phyloP scores from a whole-genome alignment of 2,113 vertebrate species.

The Centropristis striata region DNA sequence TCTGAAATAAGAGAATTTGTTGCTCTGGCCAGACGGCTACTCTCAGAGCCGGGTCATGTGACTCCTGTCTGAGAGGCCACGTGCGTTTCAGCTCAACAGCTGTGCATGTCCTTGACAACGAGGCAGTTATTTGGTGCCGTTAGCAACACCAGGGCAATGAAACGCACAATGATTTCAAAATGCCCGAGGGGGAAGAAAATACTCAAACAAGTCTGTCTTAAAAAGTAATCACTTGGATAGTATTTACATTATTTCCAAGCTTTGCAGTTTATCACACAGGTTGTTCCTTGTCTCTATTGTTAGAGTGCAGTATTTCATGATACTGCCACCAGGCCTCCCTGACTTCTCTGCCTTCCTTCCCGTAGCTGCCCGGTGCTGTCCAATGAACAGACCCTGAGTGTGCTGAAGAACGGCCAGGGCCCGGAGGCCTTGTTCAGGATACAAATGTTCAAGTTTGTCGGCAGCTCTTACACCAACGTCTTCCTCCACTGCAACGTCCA shows the following conservation, averaged over 20 bases:
- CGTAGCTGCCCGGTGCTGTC: constrained; percentile 78
- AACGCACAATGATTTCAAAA: constrained; percentile 52
- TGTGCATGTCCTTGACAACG: constrained; percentile 80
- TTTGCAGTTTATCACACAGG: constrained; percentile 1
- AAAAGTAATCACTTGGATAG: not conserved
- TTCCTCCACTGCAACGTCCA: constrained; percentile 86
- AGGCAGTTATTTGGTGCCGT: constrained; percentile 64
- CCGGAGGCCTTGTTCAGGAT: constrained; percentile 84
- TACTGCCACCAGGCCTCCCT: not conserved
- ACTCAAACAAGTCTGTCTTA: constrained; percentile 12
- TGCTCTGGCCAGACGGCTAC: constrained; percentile 70
- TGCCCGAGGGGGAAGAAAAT: constrained; percentile 14
- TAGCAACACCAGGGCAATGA: constrained; percentile 63
- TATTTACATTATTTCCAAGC: constrained; percentile 21
- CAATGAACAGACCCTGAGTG: constrained; percentile 76
- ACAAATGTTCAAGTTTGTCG: constrained; percentile 86
- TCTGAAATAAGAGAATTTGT: constrained; percentile 75
- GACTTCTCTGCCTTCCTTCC: constrained; percentile 12
- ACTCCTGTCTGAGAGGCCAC: constrained; percentile 68
- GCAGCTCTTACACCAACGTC: constrained; percentile 80
- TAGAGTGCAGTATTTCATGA: not conserved
- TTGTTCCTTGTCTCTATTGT: not conserved
- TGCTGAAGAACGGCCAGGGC: constrained; percentile 82
- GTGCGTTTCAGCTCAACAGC: constrained; percentile 76
- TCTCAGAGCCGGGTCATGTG: constrained; percentile 71